Evolutionary conservation across 2,797 vertebrate species (phyloP).

Genomic region (Peromyscus nudipes): DNA sequence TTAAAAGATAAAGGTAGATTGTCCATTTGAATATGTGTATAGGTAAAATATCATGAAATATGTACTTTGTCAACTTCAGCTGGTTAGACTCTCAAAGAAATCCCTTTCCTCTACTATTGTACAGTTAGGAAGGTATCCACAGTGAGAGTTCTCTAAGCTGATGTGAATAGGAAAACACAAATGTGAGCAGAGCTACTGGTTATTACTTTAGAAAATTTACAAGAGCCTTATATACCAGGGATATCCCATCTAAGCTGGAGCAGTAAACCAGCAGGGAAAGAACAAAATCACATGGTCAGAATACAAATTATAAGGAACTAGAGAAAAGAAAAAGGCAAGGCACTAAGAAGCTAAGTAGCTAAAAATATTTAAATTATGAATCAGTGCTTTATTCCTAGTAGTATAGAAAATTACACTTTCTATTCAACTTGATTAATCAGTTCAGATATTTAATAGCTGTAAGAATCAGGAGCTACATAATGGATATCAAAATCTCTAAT

Average conservation of each 20-base stretch:
- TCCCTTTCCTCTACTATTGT: not conserved
- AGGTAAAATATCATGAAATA: conserved; percentile 42
- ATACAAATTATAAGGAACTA: conserved; percentile 21
- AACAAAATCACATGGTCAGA: conserved; percentile 40
- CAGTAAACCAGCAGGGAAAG: conserved; percentile 9
- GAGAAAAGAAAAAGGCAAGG: conserved; percentile 20
- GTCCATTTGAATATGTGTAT: conserved; percentile 33
- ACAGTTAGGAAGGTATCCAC: not conserved
- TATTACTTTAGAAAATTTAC: conserved; percentile 30
- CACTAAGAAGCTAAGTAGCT: conserved; percentile 43
- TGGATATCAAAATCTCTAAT: conserved; percentile 49
- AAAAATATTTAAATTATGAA: conserved; percentile 57
- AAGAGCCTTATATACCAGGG: conserved; percentile 39
- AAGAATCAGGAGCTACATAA: conserved; percentile 47
- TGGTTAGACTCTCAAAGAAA: conserved; percentile 13
- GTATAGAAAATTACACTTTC: conserved; percentile 57
- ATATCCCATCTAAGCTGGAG: conserved; percentile 32
- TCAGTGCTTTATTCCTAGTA: conserved; percentile 32
- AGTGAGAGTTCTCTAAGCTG: not conserved
- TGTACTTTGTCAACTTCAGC: conserved; percentile 2
- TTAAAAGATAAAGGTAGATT: conserved; percentile 36
- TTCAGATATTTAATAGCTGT: conserved; percentile 61
- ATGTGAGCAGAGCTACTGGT: conserved; percentile 8
- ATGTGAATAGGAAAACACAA: conserved; percentile 53
- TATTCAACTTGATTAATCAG: conserved; percentile 40